Base-by-base conservation (phyloP, 1,140 invertebrate species). In the Euschistus heros region DNA sequence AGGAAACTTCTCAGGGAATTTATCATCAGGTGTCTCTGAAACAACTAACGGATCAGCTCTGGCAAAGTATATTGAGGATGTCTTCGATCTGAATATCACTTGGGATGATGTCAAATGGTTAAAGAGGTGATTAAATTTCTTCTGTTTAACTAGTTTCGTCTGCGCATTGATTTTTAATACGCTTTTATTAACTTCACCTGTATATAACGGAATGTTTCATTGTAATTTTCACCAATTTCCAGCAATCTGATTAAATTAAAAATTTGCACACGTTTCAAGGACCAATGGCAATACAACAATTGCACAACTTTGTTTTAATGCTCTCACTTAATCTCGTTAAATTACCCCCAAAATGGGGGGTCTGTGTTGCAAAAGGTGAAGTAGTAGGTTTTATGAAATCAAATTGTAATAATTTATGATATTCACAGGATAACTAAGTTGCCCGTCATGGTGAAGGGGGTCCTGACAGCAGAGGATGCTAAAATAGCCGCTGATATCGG, bases 101-200 rank as follows among this genome's bases (percentile, higher is more conserved):
- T 96, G 92, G 93, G 75, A 87, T 15, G 92, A 94, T 73, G 80
- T 97, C 0, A 75, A 78, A 55, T 95, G 92, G 92, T 75, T 97
- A 0, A 87, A 86, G 75, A 84, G 81, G 85, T 86, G 74, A 70
- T 54, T 67, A 44, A 20, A 15, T 14, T 5, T 4, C 22, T 33
- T 60, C 46, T n/a, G 17, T 42, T 66, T 15, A 42, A n/a, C 64
- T 6, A 6, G 10, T 6, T 37, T 6, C 10, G 8, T 1, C 5
- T 13, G 13, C 33, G 7, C 3, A 37, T 37, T 10, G 33, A 37
- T 37, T 6, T 37, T 13, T 13, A 37, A 8, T 8, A 30, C 8
- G 24, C 26, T 61, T 13, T 37, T n/a, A n/a, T n/a, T n/a, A n/a
- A n/a, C n/a, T n/a, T n/a, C n/a, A n/a, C n/a, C n/a, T n/a, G n/a